These are phyloP conservation scores for Poliocrania exsul DNA, from an alignment of 2,797 vertebrate species.

Conservation along the genomic window DNA sequence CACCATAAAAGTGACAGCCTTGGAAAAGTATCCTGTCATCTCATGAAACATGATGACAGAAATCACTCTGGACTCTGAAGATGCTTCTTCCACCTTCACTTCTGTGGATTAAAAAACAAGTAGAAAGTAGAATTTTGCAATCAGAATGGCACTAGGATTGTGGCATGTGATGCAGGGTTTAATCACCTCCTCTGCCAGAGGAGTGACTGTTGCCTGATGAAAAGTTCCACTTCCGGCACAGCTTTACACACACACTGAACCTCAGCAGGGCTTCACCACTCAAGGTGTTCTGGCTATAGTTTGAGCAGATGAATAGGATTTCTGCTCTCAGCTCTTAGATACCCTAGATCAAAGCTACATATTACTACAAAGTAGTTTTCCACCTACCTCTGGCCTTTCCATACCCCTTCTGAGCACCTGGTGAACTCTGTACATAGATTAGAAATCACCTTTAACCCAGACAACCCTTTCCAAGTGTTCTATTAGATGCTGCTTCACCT, in stretches of 20 bases:
- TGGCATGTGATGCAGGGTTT: neutral
- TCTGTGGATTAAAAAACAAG: neutral
- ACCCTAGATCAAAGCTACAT: neutral
- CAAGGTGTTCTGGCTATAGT: neutral
- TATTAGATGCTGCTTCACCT: neutral
- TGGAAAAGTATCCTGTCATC: neutral
- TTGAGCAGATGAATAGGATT: neutral
- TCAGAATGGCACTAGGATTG: neutral
- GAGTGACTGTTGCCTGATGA: neutral
- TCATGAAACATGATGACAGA: fast-evolving
- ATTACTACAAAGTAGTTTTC: neutral
- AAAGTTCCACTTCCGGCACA: neutral
- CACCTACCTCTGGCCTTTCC: neutral
- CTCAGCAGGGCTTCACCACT: neutral
- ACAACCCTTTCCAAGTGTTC: neutral
- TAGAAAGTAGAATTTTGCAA: neutral
- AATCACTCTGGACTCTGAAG: neutral
- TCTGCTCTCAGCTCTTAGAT: neutral
- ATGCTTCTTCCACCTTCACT: neutral
- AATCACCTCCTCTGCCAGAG: neutral
- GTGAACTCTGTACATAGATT: neutral
- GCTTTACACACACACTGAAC: neutral
- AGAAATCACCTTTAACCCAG: neutral
- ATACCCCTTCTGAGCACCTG: neutral
- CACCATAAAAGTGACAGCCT: neutral